Conservation (phyloP, 2,888 invertebrate species). For the Tribolium freemani region DNA sequence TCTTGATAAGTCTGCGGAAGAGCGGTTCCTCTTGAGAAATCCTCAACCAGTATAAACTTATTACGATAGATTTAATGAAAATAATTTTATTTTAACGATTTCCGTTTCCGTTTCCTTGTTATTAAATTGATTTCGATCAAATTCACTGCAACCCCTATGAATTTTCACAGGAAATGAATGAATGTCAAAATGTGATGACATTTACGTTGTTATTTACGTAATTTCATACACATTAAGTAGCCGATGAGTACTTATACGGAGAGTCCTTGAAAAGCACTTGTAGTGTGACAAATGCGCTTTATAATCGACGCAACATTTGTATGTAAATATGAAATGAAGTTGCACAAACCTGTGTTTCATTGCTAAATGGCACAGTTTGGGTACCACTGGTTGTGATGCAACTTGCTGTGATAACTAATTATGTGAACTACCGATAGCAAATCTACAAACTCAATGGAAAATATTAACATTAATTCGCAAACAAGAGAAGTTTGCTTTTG, state of each 20-base stretch:
- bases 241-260: slow-evolving; percentile 1
- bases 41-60: slow-evolving; percentile 8
- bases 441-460: not conserved
- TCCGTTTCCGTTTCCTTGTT: slow-evolving; percentile 15
- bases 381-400: not conserved
- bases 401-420: not conserved
- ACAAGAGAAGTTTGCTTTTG: not conserved
- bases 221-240: slow-evolving; percentile 9
- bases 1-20: not conserved
- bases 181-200: slow-evolving; percentile 12
- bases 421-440: not conserved
- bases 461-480: not conserved
- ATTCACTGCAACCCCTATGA: not conserved
- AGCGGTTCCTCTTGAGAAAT: slow-evolving; percentile 21
- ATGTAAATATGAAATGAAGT: not conserved
- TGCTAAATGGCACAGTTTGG: not conserved
- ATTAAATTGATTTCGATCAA: not conserved
- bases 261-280: slow-evolving; percentile 15
- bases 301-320: not conserved
- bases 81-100: slow-evolving; percentile 12
- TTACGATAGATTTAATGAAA: slow-evolving; percentile 14
- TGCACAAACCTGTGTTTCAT: not conserved
- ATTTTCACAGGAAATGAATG: not conserved
- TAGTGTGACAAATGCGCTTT: slow-evolving; percentile 5
- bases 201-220: slow-evolving; percentile 14